Percentiles rank a stretch among this genome's conserved stretches.
Conservation (phyloP, 2,888 invertebrate genomes). For the Allygus modestus region DNA sequence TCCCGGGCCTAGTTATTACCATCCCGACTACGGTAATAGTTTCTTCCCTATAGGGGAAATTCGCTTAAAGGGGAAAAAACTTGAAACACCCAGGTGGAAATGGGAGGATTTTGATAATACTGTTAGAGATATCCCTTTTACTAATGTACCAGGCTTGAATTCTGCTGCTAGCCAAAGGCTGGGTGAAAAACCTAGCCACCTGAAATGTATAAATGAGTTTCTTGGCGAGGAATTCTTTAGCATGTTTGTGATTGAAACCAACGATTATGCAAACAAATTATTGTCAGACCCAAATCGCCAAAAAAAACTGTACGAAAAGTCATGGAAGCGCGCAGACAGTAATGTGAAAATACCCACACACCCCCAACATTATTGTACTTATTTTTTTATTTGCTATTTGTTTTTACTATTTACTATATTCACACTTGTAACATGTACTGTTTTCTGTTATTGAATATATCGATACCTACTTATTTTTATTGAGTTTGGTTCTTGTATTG, state of each 20-base stretch:
- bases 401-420: too few relatives aligned
- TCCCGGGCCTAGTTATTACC: too few relatives aligned
- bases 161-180: not conserved
- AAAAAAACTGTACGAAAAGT: not conserved
- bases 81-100: not conserved
- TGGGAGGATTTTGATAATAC: not conserved
- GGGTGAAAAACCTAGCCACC: not conserved
- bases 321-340: not conserved
- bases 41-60: too few relatives aligned
- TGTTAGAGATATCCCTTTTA: not conserved
- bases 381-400: too few relatives aligned
- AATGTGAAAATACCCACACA: not conserved
- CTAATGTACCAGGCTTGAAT: not conserved
- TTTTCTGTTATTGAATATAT: too few relatives aligned
- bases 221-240: not conserved
- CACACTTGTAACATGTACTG: too few relatives aligned
- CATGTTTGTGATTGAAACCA: conserved; percentile 8
- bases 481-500: too few relatives aligned
- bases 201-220: not conserved
- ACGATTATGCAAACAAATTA: not conserved
- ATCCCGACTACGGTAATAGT: too few relatives aligned
- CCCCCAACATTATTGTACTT: too few relatives aligned
- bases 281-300: not conserved
- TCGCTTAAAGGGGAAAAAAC: not conserved
- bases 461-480: too few relatives aligned